Base-by-base conservation (phyloP, 2,888 invertebrate genomes). In the Monochamus alternatus region DNA sequence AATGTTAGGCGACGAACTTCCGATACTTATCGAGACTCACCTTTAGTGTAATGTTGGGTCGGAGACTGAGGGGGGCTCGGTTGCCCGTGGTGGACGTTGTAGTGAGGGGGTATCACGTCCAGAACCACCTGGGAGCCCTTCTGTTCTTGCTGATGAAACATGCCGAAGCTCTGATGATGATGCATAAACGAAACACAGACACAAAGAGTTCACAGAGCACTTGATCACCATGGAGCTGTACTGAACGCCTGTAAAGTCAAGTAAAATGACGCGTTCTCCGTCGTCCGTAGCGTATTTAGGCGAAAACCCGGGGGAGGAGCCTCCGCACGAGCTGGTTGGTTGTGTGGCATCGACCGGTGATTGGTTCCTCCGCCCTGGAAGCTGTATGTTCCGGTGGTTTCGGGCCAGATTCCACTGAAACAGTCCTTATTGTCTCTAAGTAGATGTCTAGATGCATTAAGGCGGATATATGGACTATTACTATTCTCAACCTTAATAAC, bases 101-200 rank as follows among this genome's bases (percentile, higher is more conserved):
- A 91, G 83, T 91, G 91, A 9, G 92, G 90, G 14, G 92, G 91
- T 70, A 92, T 90, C 66, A 93, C 88, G 82, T 93, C 93, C 78
- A 92, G 90, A 8, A 93, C 91, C 73, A 92, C 90, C 3, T 91
- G 90, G 88, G 90, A 71, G 86, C 81, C 80, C 87, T 90, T 76
- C 84, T 79, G 82, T 32, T 86, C 85, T 52, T 86, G 86, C 52
- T 88, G 88, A 72, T 88, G 84, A 75, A 83, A 86, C 85, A 85
- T 83, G 69, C 84, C 84, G 65, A 79, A 78, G 74, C 59, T 77
- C 14, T 81, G 81, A 67, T 81, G 81, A 52, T 52, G 31, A 52
- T 66, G 52, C 66, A 66, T 66, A 32, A 12, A 66, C n/a, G 7
- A 44, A 4, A 69, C 76, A 67, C 75, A 68, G 72, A 12, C 65